A percentile compares a stretch with the other conserved stretches of the same genome.
Evolutionary conservation across 2,797 vertebrate genomes (phyloP).

Genomic region (Hyperoplus lanceolatus): DNA sequence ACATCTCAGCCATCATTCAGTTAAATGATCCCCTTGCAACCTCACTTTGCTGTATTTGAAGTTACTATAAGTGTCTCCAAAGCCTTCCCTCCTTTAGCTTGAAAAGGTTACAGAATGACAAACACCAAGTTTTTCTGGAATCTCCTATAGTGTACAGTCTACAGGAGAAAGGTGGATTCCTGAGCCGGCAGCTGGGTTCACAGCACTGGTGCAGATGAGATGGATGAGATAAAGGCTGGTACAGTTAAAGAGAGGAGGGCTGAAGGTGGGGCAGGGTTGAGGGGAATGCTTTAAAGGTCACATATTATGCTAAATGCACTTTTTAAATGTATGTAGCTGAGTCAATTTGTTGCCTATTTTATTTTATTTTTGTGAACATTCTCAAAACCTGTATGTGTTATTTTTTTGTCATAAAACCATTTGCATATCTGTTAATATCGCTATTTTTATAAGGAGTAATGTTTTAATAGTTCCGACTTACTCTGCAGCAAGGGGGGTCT

Average conservation of each 20-base stretch:
- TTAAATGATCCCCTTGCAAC: not conserved
- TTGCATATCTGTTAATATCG: too few relatives aligned
- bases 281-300: conserved; percentile 50
- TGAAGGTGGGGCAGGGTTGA: conserved; percentile 41
- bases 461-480: too few relatives aligned
- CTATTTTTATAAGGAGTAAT: too few relatives aligned
- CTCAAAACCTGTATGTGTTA: too few relatives aligned
- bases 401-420: too few relatives aligned
- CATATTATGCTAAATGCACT: too few relatives aligned
- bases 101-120: not conserved
- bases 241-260: conserved; percentile 49
- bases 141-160: too few relatives aligned
- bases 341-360: too few relatives aligned
- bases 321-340: too few relatives aligned
- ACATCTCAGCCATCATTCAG: not conserved
- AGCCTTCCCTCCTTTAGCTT: not conserved
- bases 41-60: not conserved
- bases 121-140: too few relatives aligned
- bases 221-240: conserved; percentile 68
- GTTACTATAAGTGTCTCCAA: not conserved
- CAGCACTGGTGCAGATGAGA: conserved; percentile 70
- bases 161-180: conserved; percentile 62
- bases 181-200: conserved; percentile 58
- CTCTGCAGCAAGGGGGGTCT: too few relatives aligned
- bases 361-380: too few relatives aligned